phyloP scores from a whole-genome alignment of 2,888 invertebrate genomes.

The Dryococelus australis region DNA sequence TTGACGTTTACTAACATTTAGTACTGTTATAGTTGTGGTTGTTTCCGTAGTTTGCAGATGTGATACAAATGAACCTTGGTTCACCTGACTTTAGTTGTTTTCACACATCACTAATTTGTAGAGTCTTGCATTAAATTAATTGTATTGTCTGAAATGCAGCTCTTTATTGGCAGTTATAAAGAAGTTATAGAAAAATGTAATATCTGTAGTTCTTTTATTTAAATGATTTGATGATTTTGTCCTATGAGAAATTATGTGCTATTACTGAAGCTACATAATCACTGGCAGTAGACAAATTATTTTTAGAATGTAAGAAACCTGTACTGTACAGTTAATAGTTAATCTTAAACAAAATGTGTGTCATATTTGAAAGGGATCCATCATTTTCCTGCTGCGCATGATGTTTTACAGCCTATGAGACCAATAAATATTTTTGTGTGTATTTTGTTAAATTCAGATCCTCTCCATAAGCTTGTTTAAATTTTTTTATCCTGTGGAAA shows the following conservation, averaged over 20 bases:
- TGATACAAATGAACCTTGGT: not conserved
- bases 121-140: not conserved
- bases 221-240: not conserved
- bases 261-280: not conserved
- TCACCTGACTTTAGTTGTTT: not conserved
- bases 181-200: not conserved
- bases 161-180: not conserved
- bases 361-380: not conserved
- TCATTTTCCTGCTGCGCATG: not conserved
- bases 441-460: not conserved
- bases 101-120: conserved; percentile 4
- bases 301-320: not conserved
- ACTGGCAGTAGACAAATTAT: not conserved
- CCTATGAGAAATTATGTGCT: not conserved
- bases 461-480: not conserved
- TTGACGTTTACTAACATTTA: conserved; percentile 1
- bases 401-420: not conserved
- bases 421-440: conserved; percentile 11
- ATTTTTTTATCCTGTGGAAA: not conserved
- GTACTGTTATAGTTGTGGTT: not conserved
- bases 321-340: not conserved
- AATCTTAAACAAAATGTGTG: not conserved
- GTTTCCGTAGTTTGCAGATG: not conserved
- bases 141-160: not conserved
- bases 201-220: not conserved